Evolutionary conservation across 37 sponge, comb jelly and placozoan genomes (phyloP), one percentile per base, ranked within the genome.

Genomic region (Aplysina aerophoba): DNA sequence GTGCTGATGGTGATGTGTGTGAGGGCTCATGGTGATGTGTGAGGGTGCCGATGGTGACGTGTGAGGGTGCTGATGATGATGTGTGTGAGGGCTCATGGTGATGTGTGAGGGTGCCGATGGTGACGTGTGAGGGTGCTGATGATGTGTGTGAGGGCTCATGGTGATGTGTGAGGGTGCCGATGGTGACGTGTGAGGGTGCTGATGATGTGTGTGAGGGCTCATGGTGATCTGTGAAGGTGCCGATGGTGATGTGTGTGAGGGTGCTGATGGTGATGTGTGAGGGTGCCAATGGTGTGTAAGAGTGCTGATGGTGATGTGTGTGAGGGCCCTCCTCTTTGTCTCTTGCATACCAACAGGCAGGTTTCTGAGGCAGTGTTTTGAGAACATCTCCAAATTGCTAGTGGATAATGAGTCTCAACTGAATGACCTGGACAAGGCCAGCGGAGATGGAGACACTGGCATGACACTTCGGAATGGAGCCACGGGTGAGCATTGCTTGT

Each of bases 381-480:
- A 14, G 25, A 25, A 69, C 22, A 79, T 95, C 41, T 95, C 90
- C 66, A 34, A 40, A 12, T 69, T 74, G 17, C 58, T 98, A 5
- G n/a, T 83, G 2, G 81, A 59, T 0, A 82, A 77, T n/a, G 89
- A 90, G 71, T 89, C 79, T 33, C 55, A 83, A 57, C 87, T 98
- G 22, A 90, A 98, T 87, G 87, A 92, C 22, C 89, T 98, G 54
- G 98, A 98, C 85, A 55, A 93, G 69, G 89, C 84, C 24, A 87
- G 92, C 79, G 99, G 99, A 17, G 99, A 98, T 87, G 96, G 96
- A 14, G 99, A 98, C 80, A 96, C 96, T 86, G 99, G 99, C 1
- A 87, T 82, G 57, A 98, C 99, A 15, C 82, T 96, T 28, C 82
- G 67, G 62, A 79, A 68, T n/a, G 91, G 93, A 55, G 88, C 84